These are phyloP conservation scores for Eumaeus atala DNA, from an alignment of 1,140 invertebrate species.

Conservation along the genomic window DNA sequence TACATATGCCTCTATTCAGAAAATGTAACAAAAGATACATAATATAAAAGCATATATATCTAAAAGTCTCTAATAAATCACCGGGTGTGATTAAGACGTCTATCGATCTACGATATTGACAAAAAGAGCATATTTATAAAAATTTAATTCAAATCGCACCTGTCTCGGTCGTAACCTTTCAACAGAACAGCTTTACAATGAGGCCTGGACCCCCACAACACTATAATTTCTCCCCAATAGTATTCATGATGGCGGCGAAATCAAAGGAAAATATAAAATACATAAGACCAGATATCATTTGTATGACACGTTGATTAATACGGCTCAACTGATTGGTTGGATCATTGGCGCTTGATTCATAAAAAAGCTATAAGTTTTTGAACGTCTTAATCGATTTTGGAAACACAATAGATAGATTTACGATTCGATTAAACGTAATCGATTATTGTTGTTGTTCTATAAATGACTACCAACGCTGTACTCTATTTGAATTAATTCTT, in stretches of 20 bases:
- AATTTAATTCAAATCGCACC: slow-evolving; percentile 70
- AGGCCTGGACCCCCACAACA: slow-evolving; percentile 45
- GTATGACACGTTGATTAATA: slow-evolving; percentile 60
- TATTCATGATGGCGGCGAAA: slow-evolving; percentile 48
- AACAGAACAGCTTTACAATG: slow-evolving; percentile 63
- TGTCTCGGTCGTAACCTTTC: slow-evolving; percentile 68
- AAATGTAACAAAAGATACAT: too few relatives aligned
- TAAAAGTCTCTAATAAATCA: slow-evolving; percentile 34
- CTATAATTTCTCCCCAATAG: slow-evolving; percentile 45
- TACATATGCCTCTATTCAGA: too few relatives aligned
- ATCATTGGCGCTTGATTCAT: slow-evolving; percentile 41
- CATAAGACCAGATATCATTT: slow-evolving; percentile 58
- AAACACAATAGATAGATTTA: slow-evolving; percentile 10
- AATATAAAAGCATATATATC: slow-evolving; percentile 8
- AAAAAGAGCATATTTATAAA: slow-evolving; percentile 66
- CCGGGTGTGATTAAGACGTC: slow-evolving; percentile 53
- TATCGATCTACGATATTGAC: too few relatives aligned
- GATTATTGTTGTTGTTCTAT: background rate
- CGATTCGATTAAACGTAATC: background rate
- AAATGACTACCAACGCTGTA: background rate
- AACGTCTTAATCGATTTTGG: slow-evolving; percentile 6
- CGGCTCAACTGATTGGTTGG: slow-evolving; percentile 33
- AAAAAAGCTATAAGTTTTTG: slow-evolving; percentile 22
- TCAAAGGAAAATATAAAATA: slow-evolving; percentile 57
- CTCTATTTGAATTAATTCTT: slow-evolving; percentile 1